These are phyloP conservation scores for Miichthys miiuy DNA, from an alignment of 2,797 vertebrate genomes.

Conservation along the genomic window DNA sequence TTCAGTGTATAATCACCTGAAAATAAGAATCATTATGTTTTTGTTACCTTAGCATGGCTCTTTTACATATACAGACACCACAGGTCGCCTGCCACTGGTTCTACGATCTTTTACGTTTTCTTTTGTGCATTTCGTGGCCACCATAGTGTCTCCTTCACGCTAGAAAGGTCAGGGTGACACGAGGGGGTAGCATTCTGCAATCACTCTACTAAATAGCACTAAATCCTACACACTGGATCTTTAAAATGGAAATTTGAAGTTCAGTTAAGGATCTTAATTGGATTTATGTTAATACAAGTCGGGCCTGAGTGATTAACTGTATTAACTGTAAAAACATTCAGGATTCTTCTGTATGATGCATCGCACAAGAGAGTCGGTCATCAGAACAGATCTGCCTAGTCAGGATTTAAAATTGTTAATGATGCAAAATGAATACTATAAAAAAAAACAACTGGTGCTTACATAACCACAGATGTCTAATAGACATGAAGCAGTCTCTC, in stretches of 20 bases:
- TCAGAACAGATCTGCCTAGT: background rate
- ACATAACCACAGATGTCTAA: conserved; percentile 1
- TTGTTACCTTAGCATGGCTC: too few species aligned
- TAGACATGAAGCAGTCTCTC: background rate
- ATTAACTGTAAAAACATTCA: background rate
- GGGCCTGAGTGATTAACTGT: conserved; percentile 42
- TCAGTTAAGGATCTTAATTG: conserved; percentile 36
- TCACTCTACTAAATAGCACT: too few species aligned
- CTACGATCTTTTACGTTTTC: too few species aligned
- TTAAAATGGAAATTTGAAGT: conserved; percentile 28
- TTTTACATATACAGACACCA: too few species aligned
- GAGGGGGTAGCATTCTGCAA: too few species aligned
- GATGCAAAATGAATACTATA: background rate
- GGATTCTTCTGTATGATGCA: background rate
- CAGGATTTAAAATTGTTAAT: conserved; percentile 5
- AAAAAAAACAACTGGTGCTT: background rate
- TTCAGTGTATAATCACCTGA: too few species aligned
- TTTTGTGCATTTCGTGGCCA: too few species aligned
- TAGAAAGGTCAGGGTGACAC: too few species aligned
- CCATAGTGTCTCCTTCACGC: too few species aligned
- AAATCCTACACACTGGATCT: too few species aligned
- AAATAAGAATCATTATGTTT: too few species aligned
- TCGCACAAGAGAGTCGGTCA: background rate
- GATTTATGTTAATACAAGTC: conserved; percentile 40
- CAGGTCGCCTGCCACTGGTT: too few species aligned